Conservation (phyloP, 2,888 invertebrate species). For the Mythimna pallens region DNA sequence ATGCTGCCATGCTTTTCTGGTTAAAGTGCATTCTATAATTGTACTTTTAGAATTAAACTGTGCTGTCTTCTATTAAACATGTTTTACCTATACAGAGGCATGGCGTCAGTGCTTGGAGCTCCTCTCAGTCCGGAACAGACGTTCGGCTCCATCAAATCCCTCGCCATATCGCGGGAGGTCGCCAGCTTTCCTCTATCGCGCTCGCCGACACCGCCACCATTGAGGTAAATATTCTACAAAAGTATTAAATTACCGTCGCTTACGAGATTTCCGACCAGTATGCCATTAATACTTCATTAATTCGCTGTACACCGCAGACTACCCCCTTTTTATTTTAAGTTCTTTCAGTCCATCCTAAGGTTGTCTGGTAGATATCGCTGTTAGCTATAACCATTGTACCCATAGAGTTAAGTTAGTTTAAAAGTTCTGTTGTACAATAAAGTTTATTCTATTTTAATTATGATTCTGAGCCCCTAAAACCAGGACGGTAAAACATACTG, state of each 20-base stretch:
- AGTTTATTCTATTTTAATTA: neutral
- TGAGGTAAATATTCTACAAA: constrained; percentile 75
- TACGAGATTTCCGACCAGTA: too few species aligned
- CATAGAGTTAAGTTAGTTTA: too few species aligned
- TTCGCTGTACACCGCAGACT: too few species aligned
- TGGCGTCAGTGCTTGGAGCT: constrained; percentile 92
- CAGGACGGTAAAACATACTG: neutral
- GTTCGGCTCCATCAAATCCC: constrained; percentile 94
- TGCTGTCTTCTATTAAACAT: constrained; percentile 1
- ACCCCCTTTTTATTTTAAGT: too few species aligned
- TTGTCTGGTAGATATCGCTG: too few species aligned
- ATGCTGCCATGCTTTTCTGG: neutral
- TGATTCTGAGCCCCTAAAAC: neutral
- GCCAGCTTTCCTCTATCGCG: constrained; percentile 94
- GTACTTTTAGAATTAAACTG: neutral
- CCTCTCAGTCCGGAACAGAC: constrained; percentile 94
- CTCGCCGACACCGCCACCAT: constrained; percentile 93
- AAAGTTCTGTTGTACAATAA: too few species aligned
- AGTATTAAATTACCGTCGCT: neutral
- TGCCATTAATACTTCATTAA: too few species aligned
- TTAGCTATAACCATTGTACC: too few species aligned
- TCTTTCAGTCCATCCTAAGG: too few species aligned
- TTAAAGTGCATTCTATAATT: too few species aligned
- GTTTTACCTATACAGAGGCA: constrained; percentile 89
- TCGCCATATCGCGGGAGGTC: constrained; percentile 93